Base-by-base conservation (phyloP, 2,113 vertebrate species). In the Cynoglossus semilaevis region DNA sequence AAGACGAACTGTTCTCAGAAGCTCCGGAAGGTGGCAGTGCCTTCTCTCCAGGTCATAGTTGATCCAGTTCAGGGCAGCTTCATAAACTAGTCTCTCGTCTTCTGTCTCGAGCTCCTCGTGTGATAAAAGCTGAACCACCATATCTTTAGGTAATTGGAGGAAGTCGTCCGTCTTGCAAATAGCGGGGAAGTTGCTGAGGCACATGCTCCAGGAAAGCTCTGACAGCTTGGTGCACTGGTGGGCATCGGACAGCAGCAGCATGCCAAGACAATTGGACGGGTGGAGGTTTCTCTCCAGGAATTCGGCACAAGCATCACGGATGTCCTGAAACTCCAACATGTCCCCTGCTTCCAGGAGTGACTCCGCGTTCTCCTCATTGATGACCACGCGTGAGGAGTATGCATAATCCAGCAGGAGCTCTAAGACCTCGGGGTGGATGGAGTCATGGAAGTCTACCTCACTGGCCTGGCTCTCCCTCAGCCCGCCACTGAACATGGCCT, bases 241-340 rank as follows among this genome's bases (percentile, higher is more conserved):
- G 48, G 92, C 91, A 15, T 94, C 92, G 0, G 92, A 92, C 45
- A 94, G 83, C 60, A 92, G 45, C 76, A 94, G 81, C 91, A 93
- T 93, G 60, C 91, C 92, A 11, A 94, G 87, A 64, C 92, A 94
- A 78, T 94, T 94, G 57, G 89, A 81, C 1, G 91, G 91, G 54
- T 93, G 86, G 41, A 94, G 91, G 82, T 93, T 93, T 63, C 88
- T 90, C 78, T 93, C 92, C 9, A 93, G 79, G 63, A 94, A 94
- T 65, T 92, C 92, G 0, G 92, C 92, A 0, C 91, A 93, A 40
- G 92, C 92, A 17, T 94, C 92, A 1, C 92, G 89, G 75, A 93
- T 93, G 80, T 94, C 92, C 73, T 93, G 92, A 76, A 94, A 94
- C 82, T 94, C 92, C 52, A 94, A 75, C 92, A 94, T 94, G 85